A percentile compares a stretch with the other conserved stretches of the same genome.
These are phyloP conservation scores for Gila robusta DNA, from an alignment of 2,797 vertebrate species.

Conservation along the genomic window DNA sequence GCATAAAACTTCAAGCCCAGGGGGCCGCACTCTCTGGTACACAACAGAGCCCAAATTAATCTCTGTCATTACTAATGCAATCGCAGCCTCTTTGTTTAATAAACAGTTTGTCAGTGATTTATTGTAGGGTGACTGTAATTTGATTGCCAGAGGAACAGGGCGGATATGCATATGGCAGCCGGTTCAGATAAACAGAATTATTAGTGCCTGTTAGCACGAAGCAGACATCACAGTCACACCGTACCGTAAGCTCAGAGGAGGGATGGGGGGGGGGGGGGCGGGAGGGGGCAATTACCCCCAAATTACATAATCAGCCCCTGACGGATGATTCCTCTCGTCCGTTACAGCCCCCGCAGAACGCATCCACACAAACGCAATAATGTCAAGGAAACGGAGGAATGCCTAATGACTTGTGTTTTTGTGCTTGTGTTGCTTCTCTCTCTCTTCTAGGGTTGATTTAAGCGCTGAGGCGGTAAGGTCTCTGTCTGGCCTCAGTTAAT, in stretches of 20 bases:
- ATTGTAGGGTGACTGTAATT: conserved; percentile 77
- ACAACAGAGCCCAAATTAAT: conserved; percentile 88
- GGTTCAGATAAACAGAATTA: conserved; percentile 72
- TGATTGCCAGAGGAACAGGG: conserved; percentile 68
- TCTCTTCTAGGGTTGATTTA: conserved; percentile 43
- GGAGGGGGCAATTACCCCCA: conserved; percentile 65
- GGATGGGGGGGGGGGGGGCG: conserved; percentile 44
- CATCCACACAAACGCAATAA: conserved; percentile 62
- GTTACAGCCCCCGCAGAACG: conserved; percentile 57
- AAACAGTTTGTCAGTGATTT: conserved; percentile 88
- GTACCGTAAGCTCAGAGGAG: conserved; percentile 55
- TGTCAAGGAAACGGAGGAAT: conserved; percentile 54
- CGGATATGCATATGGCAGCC: conserved; percentile 70
- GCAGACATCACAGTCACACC: conserved; percentile 62
- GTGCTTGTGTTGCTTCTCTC: conserved; percentile 42
- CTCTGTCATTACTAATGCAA: conserved; percentile 89
- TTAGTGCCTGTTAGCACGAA: conserved; percentile 68
- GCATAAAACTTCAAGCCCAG: conserved; percentile 69
- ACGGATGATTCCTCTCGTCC: conserved; percentile 61
- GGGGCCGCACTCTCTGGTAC: conserved; percentile 81
- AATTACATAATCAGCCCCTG: conserved; percentile 71
- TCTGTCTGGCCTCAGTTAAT: conserved; percentile 45
- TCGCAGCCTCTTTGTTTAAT: conserved; percentile 88
- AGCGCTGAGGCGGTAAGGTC: conserved; percentile 40
- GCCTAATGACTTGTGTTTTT: conserved; percentile 63